Conservation (phyloP, 2,113 vertebrate species). For the Scomber colias region DNA sequence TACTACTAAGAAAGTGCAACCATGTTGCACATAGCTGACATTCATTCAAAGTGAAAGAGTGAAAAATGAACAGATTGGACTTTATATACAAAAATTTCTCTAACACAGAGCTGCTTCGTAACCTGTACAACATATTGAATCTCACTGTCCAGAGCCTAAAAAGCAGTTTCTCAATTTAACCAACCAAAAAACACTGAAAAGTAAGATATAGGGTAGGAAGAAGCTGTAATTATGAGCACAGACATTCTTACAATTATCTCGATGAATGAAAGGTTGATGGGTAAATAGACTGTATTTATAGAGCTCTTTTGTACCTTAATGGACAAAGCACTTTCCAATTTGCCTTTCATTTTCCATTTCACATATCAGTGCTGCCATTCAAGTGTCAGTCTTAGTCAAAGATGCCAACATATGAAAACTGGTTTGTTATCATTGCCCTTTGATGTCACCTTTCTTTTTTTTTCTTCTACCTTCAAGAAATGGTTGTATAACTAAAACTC, state of each 20-base stretch:
- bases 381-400: too few species aligned
- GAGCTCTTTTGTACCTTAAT: too few species aligned
- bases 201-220: not conserved
- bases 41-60: conserved; percentile 61
- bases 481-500: not conserved
- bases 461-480: not conserved
- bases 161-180: not conserved
- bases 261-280: too few species aligned
- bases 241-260: not conserved
- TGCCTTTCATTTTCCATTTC: too few species aligned
- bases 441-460: not conserved
- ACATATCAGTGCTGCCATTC: too few species aligned
- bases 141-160: not conserved
- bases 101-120: not conserved
- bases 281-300: too few species aligned
- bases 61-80: not conserved
- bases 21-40: conserved; percentile 39
- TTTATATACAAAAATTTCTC: conserved; percentile 1
- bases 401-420: not conserved
- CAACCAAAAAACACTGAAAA: not conserved
- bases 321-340: too few species aligned
- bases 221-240: not conserved
- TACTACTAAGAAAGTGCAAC: conserved; percentile 69
- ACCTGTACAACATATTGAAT: not conserved
- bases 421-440: not conserved